A percentile compares a stretch with the other conserved stretches of the same genome.
These are phyloP conservation scores for Dasypogon diadema DNA, from an alignment of 2,888 invertebrate species.

Conservation along the genomic window DNA sequence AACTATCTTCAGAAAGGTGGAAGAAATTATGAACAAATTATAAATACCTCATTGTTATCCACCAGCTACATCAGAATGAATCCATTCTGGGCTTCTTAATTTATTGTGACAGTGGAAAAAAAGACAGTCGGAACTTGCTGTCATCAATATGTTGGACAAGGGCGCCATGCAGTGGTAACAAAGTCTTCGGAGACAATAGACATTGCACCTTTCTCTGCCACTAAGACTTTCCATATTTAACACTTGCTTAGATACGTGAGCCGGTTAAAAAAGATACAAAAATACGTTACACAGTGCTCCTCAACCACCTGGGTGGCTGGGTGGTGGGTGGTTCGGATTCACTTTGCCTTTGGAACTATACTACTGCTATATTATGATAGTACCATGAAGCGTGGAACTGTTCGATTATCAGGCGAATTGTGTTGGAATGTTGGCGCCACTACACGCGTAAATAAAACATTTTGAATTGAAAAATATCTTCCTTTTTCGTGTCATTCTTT, in stretches of 20 bases:
- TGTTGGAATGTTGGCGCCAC: slow-evolving; percentile 42
- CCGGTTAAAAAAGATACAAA: slow-evolving; percentile 15
- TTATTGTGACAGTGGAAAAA: not conserved
- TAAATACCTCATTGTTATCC: too few species aligned
- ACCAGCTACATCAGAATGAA: too few species aligned
- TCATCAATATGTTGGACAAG: slow-evolving; percentile 5
- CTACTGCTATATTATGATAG: not conserved
- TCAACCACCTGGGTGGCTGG: slow-evolving; percentile 22
- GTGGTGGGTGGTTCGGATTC: slow-evolving; percentile 16
- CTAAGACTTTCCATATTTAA: slow-evolving; percentile 23
- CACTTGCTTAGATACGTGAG: slow-evolving; percentile 32
- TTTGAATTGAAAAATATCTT: slow-evolving; percentile 36
- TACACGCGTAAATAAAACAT: slow-evolving; percentile 10
- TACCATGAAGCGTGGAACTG: not conserved
- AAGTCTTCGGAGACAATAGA: too few species aligned
- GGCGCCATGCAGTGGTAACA: slow-evolving; percentile 13
- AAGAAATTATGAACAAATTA: too few species aligned
- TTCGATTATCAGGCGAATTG: slow-evolving; percentile 28
- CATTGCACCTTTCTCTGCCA: slow-evolving; percentile 4
- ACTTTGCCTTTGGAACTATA: not conserved
- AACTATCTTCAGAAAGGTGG: too few species aligned
- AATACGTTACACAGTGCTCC: not conserved
- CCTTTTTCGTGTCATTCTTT: slow-evolving; percentile 28
- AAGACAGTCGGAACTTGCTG: slow-evolving; percentile 7
- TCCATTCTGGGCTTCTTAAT: not conserved